Evolutionary conservation across 1,140 invertebrate genomes (phyloP).

Genomic region (Pollicipes pollicipes): DNA sequence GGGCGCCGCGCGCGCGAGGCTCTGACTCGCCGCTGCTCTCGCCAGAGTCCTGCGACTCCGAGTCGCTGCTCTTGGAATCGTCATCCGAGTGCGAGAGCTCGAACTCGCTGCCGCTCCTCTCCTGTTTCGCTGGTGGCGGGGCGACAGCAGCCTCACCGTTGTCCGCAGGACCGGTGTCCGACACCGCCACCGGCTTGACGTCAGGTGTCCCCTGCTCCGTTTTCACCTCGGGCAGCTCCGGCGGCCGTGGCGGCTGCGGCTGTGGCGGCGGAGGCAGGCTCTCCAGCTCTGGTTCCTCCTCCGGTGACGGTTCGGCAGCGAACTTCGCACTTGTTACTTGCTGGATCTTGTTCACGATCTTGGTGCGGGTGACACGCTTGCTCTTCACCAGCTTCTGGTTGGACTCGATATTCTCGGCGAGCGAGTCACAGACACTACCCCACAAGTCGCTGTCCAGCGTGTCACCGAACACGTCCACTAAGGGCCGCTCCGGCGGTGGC

Average conservation of each 20-base stretch:
- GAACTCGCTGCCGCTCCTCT: not conserved
- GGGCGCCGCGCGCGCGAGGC: not conserved
- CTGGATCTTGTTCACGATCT: not conserved
- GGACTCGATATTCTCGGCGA: not conserved
- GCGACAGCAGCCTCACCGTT: too few relatives aligned
- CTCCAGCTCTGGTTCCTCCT: not conserved
- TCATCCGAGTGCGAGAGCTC: not conserved
- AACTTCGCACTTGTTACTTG: not conserved
- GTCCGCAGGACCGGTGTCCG: too few relatives aligned
- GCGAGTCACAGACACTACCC: not conserved
- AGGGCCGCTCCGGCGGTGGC: not conserved
- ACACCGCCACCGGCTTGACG: too few relatives aligned
- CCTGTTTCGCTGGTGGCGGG: not conserved
- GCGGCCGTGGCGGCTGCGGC: too few relatives aligned
- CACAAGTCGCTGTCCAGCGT: not conserved
- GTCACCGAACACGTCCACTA: constrained; percentile 2
- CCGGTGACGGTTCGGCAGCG: not conserved
- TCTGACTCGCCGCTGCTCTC: not conserved
- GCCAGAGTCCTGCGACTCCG: not conserved
- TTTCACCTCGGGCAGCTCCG: not conserved
- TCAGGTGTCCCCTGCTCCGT: not conserved
- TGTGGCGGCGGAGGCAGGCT: not conserved
- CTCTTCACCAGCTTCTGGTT: not conserved
- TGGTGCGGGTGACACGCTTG: not conserved
- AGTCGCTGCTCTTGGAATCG: not conserved